phyloP scores from a whole-genome alignment of 2,797 vertebrate genomes.

The Staurois parvus region DNA sequence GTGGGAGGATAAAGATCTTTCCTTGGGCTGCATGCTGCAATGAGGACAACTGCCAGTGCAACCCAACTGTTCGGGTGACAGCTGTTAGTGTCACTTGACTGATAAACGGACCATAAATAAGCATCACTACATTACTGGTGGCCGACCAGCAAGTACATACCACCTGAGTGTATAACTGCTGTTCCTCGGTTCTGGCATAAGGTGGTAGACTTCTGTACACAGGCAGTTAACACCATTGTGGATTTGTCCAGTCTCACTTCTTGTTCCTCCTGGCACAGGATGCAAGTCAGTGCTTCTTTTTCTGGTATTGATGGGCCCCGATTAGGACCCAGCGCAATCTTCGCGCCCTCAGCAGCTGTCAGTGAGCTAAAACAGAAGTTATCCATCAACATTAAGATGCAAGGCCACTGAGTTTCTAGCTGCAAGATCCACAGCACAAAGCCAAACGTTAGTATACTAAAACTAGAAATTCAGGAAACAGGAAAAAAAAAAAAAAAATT shows the following conservation, averaged over 20 bases:
- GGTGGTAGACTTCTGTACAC: slow-evolving; percentile 95
- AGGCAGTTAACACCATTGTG: slow-evolving; percentile 96
- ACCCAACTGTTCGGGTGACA: too few relatives aligned
- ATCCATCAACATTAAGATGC: neutral
- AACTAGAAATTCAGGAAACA: too few relatives aligned
- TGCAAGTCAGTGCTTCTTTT: slow-evolving; percentile 92
- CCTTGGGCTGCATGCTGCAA: too few relatives aligned
- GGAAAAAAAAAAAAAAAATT: too few relatives aligned
- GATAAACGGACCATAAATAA: neutral
- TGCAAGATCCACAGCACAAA: too few relatives aligned
- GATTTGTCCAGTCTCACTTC: slow-evolving; percentile 87
- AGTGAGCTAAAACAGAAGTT: slow-evolving; percentile 25
- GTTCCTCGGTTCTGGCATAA: slow-evolving; percentile 90
- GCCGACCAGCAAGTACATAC: slow-evolving; percentile 65
- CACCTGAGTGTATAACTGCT: slow-evolving; percentile 75
- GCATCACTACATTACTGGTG: neutral
- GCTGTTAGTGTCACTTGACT: too few relatives aligned
- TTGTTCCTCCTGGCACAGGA: slow-evolving; percentile 98
- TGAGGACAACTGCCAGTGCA: too few relatives aligned
- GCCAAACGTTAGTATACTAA: too few relatives aligned
- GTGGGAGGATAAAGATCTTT: too few relatives aligned
- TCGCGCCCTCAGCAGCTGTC: slow-evolving; percentile 77
- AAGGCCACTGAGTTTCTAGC: too few relatives aligned
- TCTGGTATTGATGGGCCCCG: slow-evolving; percentile 83
- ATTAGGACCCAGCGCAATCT: slow-evolving; percentile 87